Base-by-base conservation (phyloP, 2,888 invertebrate genomes). In the Chironomus tentans region DNA sequence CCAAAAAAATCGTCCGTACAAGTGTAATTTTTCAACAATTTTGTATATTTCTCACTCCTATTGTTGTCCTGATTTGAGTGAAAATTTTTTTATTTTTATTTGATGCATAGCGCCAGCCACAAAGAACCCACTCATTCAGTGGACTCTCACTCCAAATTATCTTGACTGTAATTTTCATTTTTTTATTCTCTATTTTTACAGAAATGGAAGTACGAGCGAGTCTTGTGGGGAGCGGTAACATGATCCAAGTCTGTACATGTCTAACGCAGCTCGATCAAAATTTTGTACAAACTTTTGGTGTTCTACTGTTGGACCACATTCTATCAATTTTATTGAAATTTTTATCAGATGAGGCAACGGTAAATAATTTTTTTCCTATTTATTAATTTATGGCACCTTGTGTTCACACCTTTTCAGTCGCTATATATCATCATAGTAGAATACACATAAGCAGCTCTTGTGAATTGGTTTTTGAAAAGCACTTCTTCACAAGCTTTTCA, bases 321-420 rank as follows among this genome's bases (percentile, higher is more conserved):
- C 56, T 76, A 18, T 15, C 50, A 56, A 76, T 76, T 68, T 69
- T 76, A 62, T 28, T 76, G 68, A 47, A 50, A 69, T 76, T 68
- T 47, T 38, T 76, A 68, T 76, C 76, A 69, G 76, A 76, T 69
- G 76, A 76, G 38, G 24, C 76, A 76, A 76, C 76, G 76, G 76
- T 76, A 61, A 76, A 56, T 56, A 15, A 50, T n/a, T 50, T n/a
- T 50, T 28, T 73, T 65, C 12, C 4, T 47, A 12, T 68, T n/a
- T 15, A 56, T 70, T 47, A 48, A 46, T 48, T 47, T 70, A 47
- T 68, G 68, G 46, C 68, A 68, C 68, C 28, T 68, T 68, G 13
- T 24, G 15, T 56, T 56, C 56, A 56, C 56, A 56, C 56, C 56
- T 56, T 18, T 56, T 56, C n/a, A 56, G 18, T 56, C n/a, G n/a